These are phyloP conservation scores for Guaruba guarouba DNA, from an alignment of 2,113 vertebrate genomes.

Conservation along the genomic window DNA sequence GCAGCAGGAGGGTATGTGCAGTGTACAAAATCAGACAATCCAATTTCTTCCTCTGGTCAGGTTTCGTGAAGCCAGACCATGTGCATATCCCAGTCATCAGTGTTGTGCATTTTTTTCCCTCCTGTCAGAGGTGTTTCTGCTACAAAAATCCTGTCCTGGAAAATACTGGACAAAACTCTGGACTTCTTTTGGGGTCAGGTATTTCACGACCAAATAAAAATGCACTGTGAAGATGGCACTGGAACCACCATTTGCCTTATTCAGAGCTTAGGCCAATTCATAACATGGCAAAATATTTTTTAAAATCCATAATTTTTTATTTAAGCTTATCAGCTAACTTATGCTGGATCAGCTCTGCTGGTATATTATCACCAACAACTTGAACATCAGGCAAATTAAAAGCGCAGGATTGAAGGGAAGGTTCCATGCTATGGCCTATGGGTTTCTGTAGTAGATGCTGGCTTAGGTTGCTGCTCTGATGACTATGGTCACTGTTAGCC, in stretches of 20 bases:
- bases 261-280: neutral
- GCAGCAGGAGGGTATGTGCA: accelerated
- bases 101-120: neutral
- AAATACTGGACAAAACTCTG: neutral
- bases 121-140: neutral
- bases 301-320: neutral
- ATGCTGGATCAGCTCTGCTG: neutral
- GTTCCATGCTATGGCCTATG: neutral
- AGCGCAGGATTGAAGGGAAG: neutral
- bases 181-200: neutral
- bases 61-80: neutral
- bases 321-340: neutral
- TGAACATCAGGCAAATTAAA: neutral
- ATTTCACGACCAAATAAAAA: neutral
- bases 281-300: neutral
- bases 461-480: neutral
- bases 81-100: neutral
- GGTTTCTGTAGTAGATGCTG: neutral
- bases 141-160: neutral
- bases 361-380: neutral
- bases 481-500: neutral
- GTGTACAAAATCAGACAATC: neutral
- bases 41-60: neutral
- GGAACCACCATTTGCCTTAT: neutral
- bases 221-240: neutral